Conservation (phyloP, 2,113 vertebrate species). For the Rattus norvegicus region DNA sequence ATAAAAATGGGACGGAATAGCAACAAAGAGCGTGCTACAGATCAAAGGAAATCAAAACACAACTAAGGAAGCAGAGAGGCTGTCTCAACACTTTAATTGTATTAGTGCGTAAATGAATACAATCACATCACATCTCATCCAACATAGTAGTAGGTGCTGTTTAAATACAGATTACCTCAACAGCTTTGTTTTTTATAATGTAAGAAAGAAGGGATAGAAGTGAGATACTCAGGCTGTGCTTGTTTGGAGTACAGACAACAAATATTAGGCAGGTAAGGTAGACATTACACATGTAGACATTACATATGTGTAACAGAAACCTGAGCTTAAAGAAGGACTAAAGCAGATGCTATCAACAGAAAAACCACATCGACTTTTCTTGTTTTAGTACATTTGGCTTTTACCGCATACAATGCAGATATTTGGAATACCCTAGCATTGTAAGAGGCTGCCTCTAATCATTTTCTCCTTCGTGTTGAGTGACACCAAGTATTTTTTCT, state of each 20-base stretch:
- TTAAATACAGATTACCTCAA: background rate
- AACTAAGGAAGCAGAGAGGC: background rate
- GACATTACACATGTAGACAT: background rate
- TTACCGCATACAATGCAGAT: background rate
- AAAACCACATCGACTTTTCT: background rate
- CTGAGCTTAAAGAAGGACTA: background rate
- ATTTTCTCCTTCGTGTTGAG: background rate
- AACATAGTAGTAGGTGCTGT: background rate
- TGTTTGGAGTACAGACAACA: background rate
- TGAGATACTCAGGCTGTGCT: background rate
- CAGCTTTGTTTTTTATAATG: background rate
- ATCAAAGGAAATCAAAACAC: background rate
- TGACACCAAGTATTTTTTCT: background rate
- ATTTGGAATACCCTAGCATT: background rate
- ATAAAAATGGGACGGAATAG: background rate
- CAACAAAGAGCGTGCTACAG: background rate
- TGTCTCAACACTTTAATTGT: conserved; percentile 16
- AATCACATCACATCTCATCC: conserved; percentile 24
- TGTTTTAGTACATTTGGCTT: background rate
- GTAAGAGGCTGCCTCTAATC: background rate
- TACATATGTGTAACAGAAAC: background rate
- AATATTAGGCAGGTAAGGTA: background rate
- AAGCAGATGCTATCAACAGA: background rate
- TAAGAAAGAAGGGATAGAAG: background rate
- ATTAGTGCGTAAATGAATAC: background rate